These are phyloP conservation scores for Somateria mollissima DNA, from an alignment of 2,797 vertebrate genomes.

Conservation along the genomic window DNA sequence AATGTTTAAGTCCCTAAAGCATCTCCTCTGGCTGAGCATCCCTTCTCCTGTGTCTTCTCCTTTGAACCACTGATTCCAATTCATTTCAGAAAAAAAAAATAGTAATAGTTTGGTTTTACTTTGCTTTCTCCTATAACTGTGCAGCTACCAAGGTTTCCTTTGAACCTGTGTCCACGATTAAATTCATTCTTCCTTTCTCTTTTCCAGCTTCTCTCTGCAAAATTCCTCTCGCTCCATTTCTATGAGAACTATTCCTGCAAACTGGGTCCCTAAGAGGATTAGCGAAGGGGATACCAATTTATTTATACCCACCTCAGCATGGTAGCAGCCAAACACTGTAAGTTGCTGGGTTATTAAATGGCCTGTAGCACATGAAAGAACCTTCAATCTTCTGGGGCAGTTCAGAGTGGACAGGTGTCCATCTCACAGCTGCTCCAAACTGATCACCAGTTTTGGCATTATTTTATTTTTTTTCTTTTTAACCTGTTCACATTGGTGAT, in stretches of 20 bases:
- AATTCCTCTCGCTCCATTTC: neutral
- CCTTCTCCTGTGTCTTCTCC: neutral
- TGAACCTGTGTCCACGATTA: neutral
- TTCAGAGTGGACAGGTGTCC: neutral
- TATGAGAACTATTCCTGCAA: slow-evolving; percentile 19
- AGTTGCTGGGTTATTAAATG: neutral
- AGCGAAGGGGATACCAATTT: neutral
- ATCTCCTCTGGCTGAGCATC: neutral
- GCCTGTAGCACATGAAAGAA: neutral
- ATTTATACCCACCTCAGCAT: neutral
- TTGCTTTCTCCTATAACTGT: neutral
- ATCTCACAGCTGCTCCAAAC: neutral
- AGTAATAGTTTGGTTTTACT: neutral
- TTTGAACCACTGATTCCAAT: neutral
- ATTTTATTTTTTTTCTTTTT: neutral
- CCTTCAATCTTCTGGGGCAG: neutral
- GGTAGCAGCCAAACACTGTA: neutral
- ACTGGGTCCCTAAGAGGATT: slow-evolving; percentile 13
- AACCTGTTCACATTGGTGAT: neutral
- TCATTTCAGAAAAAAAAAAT: neutral
- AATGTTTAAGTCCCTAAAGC: neutral
- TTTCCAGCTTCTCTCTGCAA: slow-evolving; percentile 56
- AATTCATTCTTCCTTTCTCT: slow-evolving; percentile 43
- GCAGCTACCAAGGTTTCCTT: neutral
- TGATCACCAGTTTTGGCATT: accelerated